Evolutionary conservation across 1,140 invertebrate genomes (phyloP).

Genomic region (Sminthurides bifidus): DNA sequence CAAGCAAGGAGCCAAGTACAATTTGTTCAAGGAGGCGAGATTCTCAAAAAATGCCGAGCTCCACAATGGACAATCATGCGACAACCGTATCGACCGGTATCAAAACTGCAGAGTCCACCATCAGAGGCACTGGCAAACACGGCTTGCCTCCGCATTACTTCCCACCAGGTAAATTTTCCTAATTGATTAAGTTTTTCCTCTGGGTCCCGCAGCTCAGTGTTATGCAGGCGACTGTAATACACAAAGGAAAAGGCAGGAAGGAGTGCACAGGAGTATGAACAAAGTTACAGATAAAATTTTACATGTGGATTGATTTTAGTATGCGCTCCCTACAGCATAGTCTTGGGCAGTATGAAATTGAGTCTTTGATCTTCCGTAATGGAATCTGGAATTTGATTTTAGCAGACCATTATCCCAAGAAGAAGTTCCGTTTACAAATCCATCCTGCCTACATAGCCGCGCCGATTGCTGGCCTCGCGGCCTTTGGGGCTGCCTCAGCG

Average conservation of each 20-base stretch:
- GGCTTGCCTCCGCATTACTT: slow-evolving; percentile 1
- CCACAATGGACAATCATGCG: too few relatives aligned
- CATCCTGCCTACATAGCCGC: slow-evolving; percentile 23
- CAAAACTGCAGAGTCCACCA: background rate
- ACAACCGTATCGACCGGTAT: background rate
- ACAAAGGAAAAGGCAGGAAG: too few relatives aligned
- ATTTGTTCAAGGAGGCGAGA: too few relatives aligned
- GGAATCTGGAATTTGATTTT: slow-evolving; percentile 6
- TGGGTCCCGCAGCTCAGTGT: too few relatives aligned
- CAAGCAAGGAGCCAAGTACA: background rate
- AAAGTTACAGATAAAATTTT: too few relatives aligned
- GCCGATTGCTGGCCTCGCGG: slow-evolving; percentile 19
- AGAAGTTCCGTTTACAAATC: slow-evolving; percentile 14
- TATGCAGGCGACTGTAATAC: too few relatives aligned
- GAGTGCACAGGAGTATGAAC: too few relatives aligned
- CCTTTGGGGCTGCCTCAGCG: slow-evolving; percentile 19
- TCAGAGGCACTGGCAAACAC: background rate
- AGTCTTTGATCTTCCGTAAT: background rate
- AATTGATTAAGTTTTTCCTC: background rate
- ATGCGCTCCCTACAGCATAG: background rate
- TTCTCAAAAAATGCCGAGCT: too few relatives aligned
- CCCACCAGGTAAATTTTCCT: slow-evolving; percentile 1
- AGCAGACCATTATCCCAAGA: slow-evolving; percentile 11
- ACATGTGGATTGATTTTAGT: too few relatives aligned
- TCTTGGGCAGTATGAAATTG: background rate